Conservation (phyloP, 2,888 invertebrate genomes). For the Gnatocerus cornutus region DNA sequence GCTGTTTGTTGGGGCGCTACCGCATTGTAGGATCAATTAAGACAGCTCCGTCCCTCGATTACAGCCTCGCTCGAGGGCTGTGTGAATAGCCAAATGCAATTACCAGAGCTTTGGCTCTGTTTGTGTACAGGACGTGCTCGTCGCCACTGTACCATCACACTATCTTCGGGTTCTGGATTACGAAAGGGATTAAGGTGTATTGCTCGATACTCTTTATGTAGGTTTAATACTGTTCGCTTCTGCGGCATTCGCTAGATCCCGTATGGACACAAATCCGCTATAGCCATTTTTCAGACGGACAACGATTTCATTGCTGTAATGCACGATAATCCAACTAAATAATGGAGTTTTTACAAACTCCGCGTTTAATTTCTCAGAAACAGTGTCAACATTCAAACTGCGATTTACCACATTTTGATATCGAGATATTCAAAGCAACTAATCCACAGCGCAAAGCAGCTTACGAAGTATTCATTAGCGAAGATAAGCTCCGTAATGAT, state of each 20-base stretch:
- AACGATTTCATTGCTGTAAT: conserved; percentile 34
- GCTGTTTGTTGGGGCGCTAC: conserved; percentile 54
- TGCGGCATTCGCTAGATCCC: conserved; percentile 20
- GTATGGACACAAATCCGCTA: conserved; percentile 31
- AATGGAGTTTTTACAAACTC: not conserved
- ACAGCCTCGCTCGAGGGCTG: conserved; percentile 60
- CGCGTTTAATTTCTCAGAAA: not conserved
- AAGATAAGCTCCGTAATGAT: not conserved
- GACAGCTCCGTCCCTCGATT: conserved; percentile 65
- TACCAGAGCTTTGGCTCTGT: conserved; percentile 64
- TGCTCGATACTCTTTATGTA: conserved; percentile 50
- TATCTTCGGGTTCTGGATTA: conserved; percentile 54
- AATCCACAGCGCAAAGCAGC: not conserved
- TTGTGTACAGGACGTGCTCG: conserved; percentile 63
- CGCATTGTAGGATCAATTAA: conserved; percentile 66
- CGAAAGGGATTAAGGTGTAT: conserved; percentile 55
- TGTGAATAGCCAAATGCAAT: conserved; percentile 67
- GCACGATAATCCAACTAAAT: conserved; percentile 3
- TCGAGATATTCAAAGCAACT: not conserved
- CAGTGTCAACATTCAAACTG: not conserved
- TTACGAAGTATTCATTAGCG: not conserved
- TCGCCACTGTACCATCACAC: conserved; percentile 54
- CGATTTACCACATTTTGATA: not conserved
- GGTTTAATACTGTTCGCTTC: conserved; percentile 42
- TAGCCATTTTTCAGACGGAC: conserved; percentile 22